Evolutionary conservation across 2,113 vertebrate genomes (phyloP).

Genomic region (Lophotis ruficrista): DNA sequence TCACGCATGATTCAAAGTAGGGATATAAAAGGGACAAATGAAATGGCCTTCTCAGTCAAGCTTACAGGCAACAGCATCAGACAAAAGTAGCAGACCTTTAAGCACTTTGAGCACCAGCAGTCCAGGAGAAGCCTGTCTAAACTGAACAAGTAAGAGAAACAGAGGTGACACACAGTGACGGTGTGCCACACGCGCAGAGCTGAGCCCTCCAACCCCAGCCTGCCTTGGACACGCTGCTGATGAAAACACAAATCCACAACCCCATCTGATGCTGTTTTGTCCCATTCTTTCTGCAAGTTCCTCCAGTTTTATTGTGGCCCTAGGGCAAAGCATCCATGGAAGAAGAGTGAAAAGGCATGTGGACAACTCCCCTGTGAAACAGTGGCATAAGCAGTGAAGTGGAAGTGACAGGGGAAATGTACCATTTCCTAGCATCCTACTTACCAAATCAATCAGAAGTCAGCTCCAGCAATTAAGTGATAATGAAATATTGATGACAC

Average conservation of each 20-base stretch:
- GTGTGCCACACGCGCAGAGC: fast-evolving
- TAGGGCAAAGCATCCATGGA: neutral
- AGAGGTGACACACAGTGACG: neutral
- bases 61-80: neutral
- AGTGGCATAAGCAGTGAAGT: neutral
- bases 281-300: neutral
- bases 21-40: neutral
- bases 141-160: neutral
- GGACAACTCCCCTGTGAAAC: neutral
- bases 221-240: neutral
- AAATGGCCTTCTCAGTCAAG: neutral
- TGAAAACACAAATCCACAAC: neutral
- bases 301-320: neutral
- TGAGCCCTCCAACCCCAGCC: neutral
- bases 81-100: neutral
- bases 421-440: neutral
- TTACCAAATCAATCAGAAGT: conserved; percentile 25
- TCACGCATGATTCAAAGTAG: neutral
- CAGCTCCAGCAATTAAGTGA: conserved; percentile 26
- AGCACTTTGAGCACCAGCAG: neutral
- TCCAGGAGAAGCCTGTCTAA: neutral
- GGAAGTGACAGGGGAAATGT: neutral
- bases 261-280: neutral
- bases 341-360: neutral
- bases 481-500: conserved; percentile 26